Base-by-base conservation (phyloP, 2,113 vertebrate genomes). In the Cinclus mexicanus region DNA sequence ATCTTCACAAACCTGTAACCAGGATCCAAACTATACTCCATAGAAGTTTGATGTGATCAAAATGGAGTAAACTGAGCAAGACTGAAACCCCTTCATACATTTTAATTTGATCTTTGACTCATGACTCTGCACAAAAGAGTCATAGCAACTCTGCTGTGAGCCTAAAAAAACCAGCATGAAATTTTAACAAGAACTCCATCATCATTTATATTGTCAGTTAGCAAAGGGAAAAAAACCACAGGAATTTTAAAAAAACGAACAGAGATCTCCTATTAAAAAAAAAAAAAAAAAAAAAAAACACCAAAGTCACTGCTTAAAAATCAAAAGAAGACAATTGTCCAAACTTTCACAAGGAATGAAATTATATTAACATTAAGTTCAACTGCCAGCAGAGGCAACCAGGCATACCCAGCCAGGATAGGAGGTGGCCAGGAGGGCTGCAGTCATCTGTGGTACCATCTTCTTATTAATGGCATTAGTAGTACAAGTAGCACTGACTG, bases 1-100 rank as follows among this genome's bases (percentile, higher is more conserved):
- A 49, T 99, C 98, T 97, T 99, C 98, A 14, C 98, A 99, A 64
- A 99, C 96, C 97, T 99, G 99, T 23, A 99, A 99, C 99, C 90
- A 99, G 97, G 80, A 99, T 97, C 98, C 99, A 99, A 69, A 98
- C 97, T 2, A 98, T 46, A 37, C 98, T 99, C 98, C 98, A 98
- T 6, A 99, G 97, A 88, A 99, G 98, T 96, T 98, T 98, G 60
- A 98, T 94, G 91, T 99, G 98, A 79, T 98, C 97, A 1, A 98
- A 98, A 82, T 98, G 98, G 19, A 99, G 98, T 87, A 99, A 98
- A 75, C 98, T 98, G 78, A 99, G 98, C 52, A 99, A 97, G 55
- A 99, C 93, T 0, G 99, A 98, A 22, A 99, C 83, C 4, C 98
- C 98, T 83, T 98, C 98, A 11, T 98, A 98, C 22, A 98, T 97